Conservation (phyloP, 2,888 invertebrate genomes). For the Dinocampus coccinellae region DNA sequence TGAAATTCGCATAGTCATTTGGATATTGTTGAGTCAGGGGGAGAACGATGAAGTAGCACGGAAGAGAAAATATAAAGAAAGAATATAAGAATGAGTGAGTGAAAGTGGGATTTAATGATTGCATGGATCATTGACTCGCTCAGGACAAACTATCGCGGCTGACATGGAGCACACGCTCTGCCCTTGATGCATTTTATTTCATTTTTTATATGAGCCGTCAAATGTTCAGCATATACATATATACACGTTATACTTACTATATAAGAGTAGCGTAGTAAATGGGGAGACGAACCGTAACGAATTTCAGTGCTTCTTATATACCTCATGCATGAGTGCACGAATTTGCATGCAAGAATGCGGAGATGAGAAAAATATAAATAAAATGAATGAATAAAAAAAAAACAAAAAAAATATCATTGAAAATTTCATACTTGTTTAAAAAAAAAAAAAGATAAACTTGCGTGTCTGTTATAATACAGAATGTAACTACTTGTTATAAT, state of each 20-base stretch:
- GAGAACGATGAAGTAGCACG: slow-evolving; percentile 24
- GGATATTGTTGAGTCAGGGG: slow-evolving; percentile 8
- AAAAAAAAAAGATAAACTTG: background rate
- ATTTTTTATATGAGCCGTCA: slow-evolving; percentile 26
- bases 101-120: slow-evolving; percentile 27
- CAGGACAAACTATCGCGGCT: background rate
- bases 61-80: slow-evolving; percentile 31
- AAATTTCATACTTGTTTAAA: background rate
- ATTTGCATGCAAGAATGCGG: background rate
- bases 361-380: background rate
- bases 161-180: slow-evolving; percentile 16
- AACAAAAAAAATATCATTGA: background rate
- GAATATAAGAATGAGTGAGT: slow-evolving; percentile 32
- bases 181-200: slow-evolving; percentile 8
- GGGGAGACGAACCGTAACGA: slow-evolving; percentile 2
- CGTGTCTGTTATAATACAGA: background rate
- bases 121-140: slow-evolving; percentile 31
- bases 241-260: slow-evolving; percentile 1
- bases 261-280: background rate
- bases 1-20: slow-evolving; percentile 32
- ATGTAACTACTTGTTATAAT: background rate
- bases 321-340: slow-evolving; percentile 9
- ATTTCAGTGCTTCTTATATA: slow-evolving; percentile 1
- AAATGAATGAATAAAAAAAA: background rate
- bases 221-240: slow-evolving; percentile 12